Evolutionary conservation across 2,797 vertebrate genomes (phyloP).

Genomic region (Spinibarbus caldwelli): DNA sequence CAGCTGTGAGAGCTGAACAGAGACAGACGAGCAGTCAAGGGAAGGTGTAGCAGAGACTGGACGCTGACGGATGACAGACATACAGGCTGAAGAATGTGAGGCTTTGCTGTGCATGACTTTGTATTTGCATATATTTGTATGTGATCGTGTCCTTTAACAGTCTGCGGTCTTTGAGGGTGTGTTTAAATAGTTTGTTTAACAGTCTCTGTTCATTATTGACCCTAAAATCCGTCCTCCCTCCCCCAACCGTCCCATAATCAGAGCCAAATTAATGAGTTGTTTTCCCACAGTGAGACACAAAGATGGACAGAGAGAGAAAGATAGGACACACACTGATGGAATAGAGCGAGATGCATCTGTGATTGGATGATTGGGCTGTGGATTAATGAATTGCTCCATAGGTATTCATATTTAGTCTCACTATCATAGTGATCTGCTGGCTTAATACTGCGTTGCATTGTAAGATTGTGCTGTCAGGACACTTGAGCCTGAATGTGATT

Average conservation of each 20-base stretch:
- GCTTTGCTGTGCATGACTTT: conserved; percentile 6
- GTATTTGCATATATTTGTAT: not conserved
- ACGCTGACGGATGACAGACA: not conserved
- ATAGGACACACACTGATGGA: not conserved
- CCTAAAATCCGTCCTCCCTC: not conserved
- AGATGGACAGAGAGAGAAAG: conserved; percentile 20
- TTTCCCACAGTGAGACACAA: conserved; percentile 76
- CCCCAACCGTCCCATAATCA: conserved; percentile 61
- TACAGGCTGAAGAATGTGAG: conserved; percentile 11
- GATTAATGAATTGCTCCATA: not conserved
- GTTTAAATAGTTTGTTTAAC: conserved; percentile 5
- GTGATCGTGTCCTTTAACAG: not conserved
- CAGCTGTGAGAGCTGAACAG: not conserved
- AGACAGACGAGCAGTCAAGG: not conserved
- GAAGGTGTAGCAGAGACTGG: conserved; percentile 5
- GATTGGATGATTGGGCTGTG: not conserved
- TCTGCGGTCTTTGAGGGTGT: not conserved
- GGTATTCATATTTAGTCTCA: not conserved
- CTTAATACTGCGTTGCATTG: not conserved
- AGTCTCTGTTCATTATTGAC: not conserved
- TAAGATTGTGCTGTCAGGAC: not conserved
- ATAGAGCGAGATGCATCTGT: not conserved
- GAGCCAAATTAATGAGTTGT: conserved; percentile 80
- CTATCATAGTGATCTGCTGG: not conserved
- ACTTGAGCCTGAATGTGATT: not conserved